A percentile compares a stretch with the other conserved stretches of the same genome.
Evolutionary conservation across 1,140 invertebrate species (phyloP).

Genomic region (Sycobia sp.): DNA sequence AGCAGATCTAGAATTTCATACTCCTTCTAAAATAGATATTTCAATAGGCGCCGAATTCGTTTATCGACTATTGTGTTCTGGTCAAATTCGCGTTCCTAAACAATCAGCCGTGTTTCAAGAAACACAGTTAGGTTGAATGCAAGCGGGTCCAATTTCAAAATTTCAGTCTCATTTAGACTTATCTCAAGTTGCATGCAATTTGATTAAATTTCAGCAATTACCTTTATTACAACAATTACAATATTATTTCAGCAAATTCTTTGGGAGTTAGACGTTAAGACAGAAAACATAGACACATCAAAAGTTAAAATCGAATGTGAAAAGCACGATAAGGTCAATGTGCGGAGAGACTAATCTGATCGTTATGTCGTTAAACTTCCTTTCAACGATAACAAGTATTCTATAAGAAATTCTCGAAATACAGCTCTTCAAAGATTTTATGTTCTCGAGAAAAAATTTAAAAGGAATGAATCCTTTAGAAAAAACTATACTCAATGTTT

Average conservation of each 20-base stretch:
- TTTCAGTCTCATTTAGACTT: too few species aligned
- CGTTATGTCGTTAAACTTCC: not conserved
- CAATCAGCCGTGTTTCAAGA: not conserved
- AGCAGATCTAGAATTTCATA: slow-evolving; percentile 6
- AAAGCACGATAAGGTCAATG: not conserved
- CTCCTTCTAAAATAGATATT: not conserved
- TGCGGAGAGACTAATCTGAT: not conserved
- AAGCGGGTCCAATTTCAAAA: not conserved
- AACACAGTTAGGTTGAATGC: not conserved
- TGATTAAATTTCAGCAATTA: not conserved
- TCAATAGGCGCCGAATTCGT: not conserved
- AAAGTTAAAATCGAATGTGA: not conserved
- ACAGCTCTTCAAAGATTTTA: not conserved
- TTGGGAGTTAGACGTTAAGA: not conserved
- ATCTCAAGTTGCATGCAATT: not conserved
- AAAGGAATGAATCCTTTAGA: not conserved
- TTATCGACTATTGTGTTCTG: not conserved
- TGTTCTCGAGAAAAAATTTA: not conserved
- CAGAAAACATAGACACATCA: not conserved
- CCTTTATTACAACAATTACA: too few species aligned
- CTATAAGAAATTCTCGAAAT: not conserved
- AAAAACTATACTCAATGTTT: not conserved
- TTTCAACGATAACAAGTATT: not conserved
- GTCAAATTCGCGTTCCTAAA: not conserved
- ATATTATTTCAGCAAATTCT: too few species aligned